These are phyloP conservation scores for Tenodera sinensis DNA, from an alignment of 2,888 invertebrate species.

Conservation along the genomic window DNA sequence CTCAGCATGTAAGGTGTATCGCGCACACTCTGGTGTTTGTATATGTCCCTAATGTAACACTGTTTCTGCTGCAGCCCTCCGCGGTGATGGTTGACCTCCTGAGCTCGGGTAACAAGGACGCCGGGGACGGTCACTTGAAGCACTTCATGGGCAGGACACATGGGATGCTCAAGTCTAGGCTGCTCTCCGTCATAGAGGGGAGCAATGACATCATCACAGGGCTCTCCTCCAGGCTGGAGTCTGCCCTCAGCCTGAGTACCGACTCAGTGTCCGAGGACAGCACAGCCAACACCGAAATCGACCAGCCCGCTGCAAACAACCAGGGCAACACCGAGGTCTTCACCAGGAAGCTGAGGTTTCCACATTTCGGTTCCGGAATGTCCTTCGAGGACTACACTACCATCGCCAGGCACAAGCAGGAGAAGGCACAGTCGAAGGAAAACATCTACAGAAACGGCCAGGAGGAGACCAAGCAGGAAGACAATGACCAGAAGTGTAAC, in stretches of 20 bases:
- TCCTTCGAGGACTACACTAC: constrained; percentile 46
- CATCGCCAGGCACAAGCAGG: constrained; percentile 43
- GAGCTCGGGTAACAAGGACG: constrained; percentile 36
- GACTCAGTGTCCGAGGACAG: constrained; percentile 30
- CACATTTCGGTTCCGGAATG: constrained; percentile 39
- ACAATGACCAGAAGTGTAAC: background rate
- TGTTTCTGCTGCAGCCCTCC: background rate
- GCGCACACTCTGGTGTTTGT: too few relatives aligned
- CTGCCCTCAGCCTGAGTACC: constrained; percentile 37
- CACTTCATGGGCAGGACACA: constrained; percentile 48
- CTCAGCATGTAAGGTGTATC: too few relatives aligned
- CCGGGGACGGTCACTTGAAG: constrained; percentile 41
- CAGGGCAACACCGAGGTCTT: constrained; percentile 24
- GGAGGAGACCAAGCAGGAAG: background rate
- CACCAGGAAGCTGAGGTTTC: constrained; percentile 20
- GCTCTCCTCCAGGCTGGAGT: constrained; percentile 35
- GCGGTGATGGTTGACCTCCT: constrained; percentile 36
- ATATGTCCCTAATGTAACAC: too few relatives aligned
- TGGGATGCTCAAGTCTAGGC: constrained; percentile 48
- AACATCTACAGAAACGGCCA: background rate
- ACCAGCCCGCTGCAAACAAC: background rate
- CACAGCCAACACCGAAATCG: background rate
- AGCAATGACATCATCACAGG: constrained; percentile 50
- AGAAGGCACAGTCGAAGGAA: constrained; percentile 5
- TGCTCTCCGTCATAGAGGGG: constrained; percentile 49